These are phyloP conservation scores for Bovichtus diacanthus DNA, from an alignment of 2,797 vertebrate genomes.

Conservation along the genomic window DNA sequence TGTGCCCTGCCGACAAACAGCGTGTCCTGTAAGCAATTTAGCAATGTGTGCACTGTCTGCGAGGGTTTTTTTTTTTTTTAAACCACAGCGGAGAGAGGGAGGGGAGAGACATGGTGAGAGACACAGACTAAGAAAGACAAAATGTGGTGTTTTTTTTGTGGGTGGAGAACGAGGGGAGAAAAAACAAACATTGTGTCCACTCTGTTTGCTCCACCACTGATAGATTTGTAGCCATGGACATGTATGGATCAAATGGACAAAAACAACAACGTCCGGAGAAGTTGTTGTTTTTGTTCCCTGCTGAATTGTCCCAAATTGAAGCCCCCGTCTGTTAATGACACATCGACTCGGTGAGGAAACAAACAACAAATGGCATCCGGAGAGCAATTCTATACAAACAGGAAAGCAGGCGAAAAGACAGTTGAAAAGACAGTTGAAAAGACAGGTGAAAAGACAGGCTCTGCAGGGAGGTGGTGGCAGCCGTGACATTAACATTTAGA, in stretches of 20 bases:
- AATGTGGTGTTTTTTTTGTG: conserved; percentile 13
- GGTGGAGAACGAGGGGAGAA: conserved; percentile 1
- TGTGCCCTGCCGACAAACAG: conserved; percentile 39
- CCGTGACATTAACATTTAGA: conserved; percentile 82
- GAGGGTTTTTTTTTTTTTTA: not conserved
- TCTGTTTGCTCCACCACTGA: not conserved
- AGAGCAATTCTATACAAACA: conserved; percentile 33
- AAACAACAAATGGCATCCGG: conserved; percentile 31
- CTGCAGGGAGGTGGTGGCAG: conserved; percentile 10
- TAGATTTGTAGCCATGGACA: not conserved
- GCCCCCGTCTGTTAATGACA: conserved; percentile 24
- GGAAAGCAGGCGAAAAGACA: conserved; percentile 15
- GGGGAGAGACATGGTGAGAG: conserved; percentile 11
- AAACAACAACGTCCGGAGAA: conserved; percentile 17
- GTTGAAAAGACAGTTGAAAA: conserved; percentile 13
- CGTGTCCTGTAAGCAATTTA: conserved; percentile 53
- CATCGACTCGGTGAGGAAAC: conserved; percentile 23
- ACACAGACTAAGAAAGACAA: conserved; percentile 1
- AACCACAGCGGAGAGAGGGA: conserved; percentile 31
- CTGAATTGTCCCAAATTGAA: conserved; percentile 21
- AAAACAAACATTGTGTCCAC: not conserved
- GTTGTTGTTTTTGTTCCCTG: conserved; percentile 31
- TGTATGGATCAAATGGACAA: not conserved
- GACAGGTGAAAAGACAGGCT: not conserved
- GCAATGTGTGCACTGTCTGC: conserved; percentile 30